Evolutionary conservation across 2,113 vertebrate species (phyloP), one percentile per base, ranked within the genome.

Genomic region (Pungitius pungitius): DNA sequence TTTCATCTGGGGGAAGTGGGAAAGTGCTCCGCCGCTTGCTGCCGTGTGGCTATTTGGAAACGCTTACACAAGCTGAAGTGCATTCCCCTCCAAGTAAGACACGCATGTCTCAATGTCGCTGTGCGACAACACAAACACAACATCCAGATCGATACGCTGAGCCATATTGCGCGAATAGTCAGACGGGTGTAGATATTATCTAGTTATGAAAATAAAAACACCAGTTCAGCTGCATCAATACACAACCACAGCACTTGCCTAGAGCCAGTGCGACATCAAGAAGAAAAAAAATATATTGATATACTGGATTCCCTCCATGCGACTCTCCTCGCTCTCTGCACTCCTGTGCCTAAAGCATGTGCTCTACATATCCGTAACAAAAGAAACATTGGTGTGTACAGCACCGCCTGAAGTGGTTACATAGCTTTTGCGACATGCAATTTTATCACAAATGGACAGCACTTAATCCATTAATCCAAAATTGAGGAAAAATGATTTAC

Each of bases 61-160:
- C 54, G 37, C 54, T 76, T 68, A 56, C 45, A 42, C 65, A 52
- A 65, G 49, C 39, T 57, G 69, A 14, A 70, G 60, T 14, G 20
- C 15, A 57, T 54, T 26, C 4, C 22, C 51, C 55, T 24, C 56
- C 69, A 83, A 67, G 83, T 14, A 18, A 39, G 65, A 72, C 57
- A 67, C 22, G 8, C 55, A 24, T 9, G 58, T 62, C 61, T 85
- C 73, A 37, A 3, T 57, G 6, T 75, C 67, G 40, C 6, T 2
- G 13, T 40, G 64, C 68, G 77, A 69, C 30, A 64, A 42, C 51
- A 59, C 52, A 78, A 79, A 43, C 81, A 47, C 17, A 5, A 51
- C 40, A 26, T 45, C 14, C 37, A 56, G 26, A 82, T 65, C 35
- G 65, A 78, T 17, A 62, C 27, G 5, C 39, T 27, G 12, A 11